Conservation (phyloP, 2,888 invertebrate genomes). For the Ephialtes manifestator region DNA sequence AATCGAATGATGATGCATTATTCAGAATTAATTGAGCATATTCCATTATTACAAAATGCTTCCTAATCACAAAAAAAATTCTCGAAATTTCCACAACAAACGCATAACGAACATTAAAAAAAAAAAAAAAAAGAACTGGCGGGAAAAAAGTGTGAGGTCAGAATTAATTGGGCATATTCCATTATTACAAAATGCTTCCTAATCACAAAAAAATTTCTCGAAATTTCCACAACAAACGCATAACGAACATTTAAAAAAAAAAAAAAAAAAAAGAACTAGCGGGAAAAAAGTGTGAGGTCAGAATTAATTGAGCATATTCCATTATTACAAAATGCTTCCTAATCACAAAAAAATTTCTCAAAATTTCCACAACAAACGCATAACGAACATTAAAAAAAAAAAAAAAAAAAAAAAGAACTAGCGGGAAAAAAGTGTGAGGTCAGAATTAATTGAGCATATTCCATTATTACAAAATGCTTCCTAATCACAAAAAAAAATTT, state of each 20-base stretch:
- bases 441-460: not conserved
- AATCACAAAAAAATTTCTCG: conserved; percentile 5
- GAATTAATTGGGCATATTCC: not conserved
- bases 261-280: too few species aligned
- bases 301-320: not conserved
- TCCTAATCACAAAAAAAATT: conserved; percentile 6
- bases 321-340: not conserved
- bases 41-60: not conserved
- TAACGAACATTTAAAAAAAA: too few species aligned
- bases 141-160: not conserved
- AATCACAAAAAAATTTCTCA: conserved; percentile 4
- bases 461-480: not conserved
- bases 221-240: not conserved
- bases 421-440: too few species aligned
- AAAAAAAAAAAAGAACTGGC: not conserved
- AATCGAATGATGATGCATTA: conserved; percentile 5
- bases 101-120: not conserved
- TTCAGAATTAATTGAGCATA: not conserved
- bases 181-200: not conserved
- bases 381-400: too few species aligned
- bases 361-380: not conserved
- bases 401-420: too few species aligned
- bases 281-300: too few species aligned
- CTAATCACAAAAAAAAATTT: conserved; percentile 4
- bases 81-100: not conserved